phyloP scores from a whole-genome alignment of 2,888 invertebrate species.

The Smittia aterrima region DNA sequence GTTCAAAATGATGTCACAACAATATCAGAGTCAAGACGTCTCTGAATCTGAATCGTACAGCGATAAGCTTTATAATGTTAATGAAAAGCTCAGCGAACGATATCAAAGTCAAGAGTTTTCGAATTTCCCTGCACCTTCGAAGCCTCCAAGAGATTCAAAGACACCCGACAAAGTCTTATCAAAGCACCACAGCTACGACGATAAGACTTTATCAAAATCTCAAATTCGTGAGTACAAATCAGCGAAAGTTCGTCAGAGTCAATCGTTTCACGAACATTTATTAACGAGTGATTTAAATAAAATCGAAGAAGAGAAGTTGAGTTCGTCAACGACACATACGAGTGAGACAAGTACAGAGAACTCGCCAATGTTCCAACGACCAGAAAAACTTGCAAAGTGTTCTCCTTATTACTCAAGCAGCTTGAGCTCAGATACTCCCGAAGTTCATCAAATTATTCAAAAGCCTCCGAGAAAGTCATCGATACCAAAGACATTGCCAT shows the following conservation, averaged over 20 bases:
- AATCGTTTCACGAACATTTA: constrained; percentile 65
- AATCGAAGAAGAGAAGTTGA: constrained; percentile 57
- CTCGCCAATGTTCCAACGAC: constrained; percentile 51
- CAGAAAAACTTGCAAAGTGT: constrained; percentile 63
- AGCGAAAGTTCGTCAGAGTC: constrained; percentile 61
- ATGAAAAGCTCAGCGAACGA: constrained; percentile 63
- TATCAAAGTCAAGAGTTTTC: constrained; percentile 66
- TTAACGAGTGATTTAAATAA: constrained; percentile 58
- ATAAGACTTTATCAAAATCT: constrained; percentile 62
- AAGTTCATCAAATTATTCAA: constrained; percentile 61
- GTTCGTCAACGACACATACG: constrained; percentile 56
- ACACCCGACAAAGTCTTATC: constrained; percentile 61
- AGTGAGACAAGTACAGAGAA: constrained; percentile 54
- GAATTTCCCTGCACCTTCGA: constrained; percentile 48
- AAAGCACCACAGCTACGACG: constrained; percentile 66
- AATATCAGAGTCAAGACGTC: constrained; percentile 63
- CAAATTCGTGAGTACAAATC: constrained; percentile 65
- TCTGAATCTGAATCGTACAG: constrained; percentile 58
- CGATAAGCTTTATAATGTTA: constrained; percentile 62
- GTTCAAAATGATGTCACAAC: constrained; percentile 56
- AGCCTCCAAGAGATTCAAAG: constrained; percentile 53
- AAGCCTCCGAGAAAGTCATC: constrained; percentile 66
- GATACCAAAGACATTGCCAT: constrained; percentile 62
- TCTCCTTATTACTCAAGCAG: constrained; percentile 75
- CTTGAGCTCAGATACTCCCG: constrained; percentile 71